These are phyloP conservation scores for Gadus chalcogrammus DNA, from an alignment of 2,113 vertebrate genomes.

Conservation along the genomic window DNA sequence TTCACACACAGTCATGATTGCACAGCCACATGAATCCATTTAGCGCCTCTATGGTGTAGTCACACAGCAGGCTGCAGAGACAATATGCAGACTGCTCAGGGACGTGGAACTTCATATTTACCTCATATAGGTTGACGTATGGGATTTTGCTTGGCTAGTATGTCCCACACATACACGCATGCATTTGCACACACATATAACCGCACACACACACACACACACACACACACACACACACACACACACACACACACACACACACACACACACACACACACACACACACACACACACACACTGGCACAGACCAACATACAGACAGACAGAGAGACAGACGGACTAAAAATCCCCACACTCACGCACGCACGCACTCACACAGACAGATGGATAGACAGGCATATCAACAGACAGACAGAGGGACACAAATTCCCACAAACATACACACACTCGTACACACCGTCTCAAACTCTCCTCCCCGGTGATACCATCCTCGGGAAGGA, in stretches of 20 bases:
- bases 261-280: constrained; percentile 28
- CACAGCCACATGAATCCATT: background rate
- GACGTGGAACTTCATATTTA: constrained; percentile 45
- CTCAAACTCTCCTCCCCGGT: constrained; percentile 41
- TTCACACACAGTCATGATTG: background rate
- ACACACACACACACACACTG: background rate
- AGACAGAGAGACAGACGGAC: no score
- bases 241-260: background rate
- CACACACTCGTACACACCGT: background rate
- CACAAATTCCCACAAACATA: constrained; percentile 1
- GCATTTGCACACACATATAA: constrained; percentile 31
- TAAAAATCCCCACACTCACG: no score
- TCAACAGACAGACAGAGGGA: background rate
- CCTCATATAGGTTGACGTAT: no score
- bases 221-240: constrained; percentile 2
- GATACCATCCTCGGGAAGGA: constrained; percentile 64
- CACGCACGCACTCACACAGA: no score
- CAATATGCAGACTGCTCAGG: constrained; percentile 59
- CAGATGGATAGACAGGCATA: no score
- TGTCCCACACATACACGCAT: background rate
- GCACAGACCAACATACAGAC: background rate
- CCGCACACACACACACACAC: constrained; percentile 5
- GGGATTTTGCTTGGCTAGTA: no score
- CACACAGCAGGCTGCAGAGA: constrained; percentile 50
- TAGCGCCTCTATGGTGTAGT: constrained; percentile 34